phyloP scores from a whole-genome alignment of 2,113 vertebrate genomes.

The Colaptes auratus region DNA sequence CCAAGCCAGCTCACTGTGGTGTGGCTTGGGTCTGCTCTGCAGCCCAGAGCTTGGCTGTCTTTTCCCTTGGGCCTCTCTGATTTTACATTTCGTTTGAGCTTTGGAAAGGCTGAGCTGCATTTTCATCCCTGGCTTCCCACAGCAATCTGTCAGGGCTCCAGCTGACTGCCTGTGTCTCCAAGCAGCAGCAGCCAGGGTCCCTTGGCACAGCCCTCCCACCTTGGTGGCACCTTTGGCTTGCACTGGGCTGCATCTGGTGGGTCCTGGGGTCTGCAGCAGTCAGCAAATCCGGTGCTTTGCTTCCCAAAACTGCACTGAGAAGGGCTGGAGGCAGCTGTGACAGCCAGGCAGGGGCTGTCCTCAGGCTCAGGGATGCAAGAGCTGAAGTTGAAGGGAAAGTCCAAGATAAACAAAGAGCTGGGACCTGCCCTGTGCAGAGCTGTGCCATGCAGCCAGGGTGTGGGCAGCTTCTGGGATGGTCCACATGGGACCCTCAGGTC shows the following conservation, averaged over 20 bases:
- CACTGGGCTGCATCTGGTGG: not conserved
- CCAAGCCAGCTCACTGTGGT: rapidly evolving
- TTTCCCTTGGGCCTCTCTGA: not conserved
- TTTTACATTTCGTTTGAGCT: not conserved
- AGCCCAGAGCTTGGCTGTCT: not conserved
- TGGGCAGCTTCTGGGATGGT: rapidly evolving
- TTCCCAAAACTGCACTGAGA: not conserved
- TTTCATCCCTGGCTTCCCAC: not conserved
- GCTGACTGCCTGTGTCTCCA: rapidly evolving
- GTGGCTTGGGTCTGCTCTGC: not conserved
- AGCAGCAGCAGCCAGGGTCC: not conserved
- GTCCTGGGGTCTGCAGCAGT: not conserved
- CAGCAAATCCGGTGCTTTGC: not conserved
- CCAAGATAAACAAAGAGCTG: not conserved
- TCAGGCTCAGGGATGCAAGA: not conserved
- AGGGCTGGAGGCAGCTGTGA: not conserved
- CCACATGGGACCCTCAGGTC: not conserved
- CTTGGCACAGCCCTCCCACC: not conserved
- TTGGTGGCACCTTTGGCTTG: rapidly evolving
- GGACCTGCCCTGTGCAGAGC: not conserved
- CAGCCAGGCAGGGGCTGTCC: not conserved
- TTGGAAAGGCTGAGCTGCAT: not conserved
- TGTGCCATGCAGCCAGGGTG: rapidly evolving
- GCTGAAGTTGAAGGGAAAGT: not conserved
- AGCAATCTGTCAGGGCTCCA: not conserved